Evolutionary conservation across 2,797 vertebrate species (phyloP).

Genomic region (Acanthurus tractus): DNA sequence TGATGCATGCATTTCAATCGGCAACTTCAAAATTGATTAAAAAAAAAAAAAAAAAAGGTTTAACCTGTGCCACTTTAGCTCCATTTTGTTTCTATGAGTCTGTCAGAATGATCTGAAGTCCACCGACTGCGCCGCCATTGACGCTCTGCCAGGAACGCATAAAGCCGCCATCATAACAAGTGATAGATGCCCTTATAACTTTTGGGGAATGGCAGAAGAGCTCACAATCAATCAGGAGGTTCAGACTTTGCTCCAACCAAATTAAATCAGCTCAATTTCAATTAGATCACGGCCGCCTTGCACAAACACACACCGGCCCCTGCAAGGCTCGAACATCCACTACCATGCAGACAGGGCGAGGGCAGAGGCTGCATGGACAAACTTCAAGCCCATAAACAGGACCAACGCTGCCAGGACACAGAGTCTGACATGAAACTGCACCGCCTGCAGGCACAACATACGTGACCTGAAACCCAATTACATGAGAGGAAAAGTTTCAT

Average conservation of each 20-base stretch:
- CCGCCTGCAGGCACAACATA: slow-evolving; percentile 21
- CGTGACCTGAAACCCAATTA: slow-evolving; percentile 25
- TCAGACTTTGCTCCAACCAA: slow-evolving; percentile 68
- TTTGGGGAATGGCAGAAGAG: slow-evolving; percentile 50
- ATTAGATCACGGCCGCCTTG: slow-evolving; percentile 65
- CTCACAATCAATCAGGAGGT: slow-evolving; percentile 66
- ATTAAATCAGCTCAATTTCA: slow-evolving; percentile 78
- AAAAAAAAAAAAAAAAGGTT: slow-evolving; percentile 3
- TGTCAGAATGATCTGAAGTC: slow-evolving; percentile 59
- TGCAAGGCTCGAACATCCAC: slow-evolving; percentile 56
- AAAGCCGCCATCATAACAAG: slow-evolving; percentile 52
- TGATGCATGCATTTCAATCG: slow-evolving; percentile 10
- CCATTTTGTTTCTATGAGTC: slow-evolving; percentile 41
- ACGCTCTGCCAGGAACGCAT: slow-evolving; percentile 55
- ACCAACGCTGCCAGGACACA: slow-evolving; percentile 29
- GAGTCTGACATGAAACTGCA: slow-evolving; percentile 29
- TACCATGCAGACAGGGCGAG: slow-evolving; percentile 40
- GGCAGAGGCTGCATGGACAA: slow-evolving; percentile 50
- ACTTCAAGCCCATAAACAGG: slow-evolving; percentile 57
- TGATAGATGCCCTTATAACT: slow-evolving; percentile 65
- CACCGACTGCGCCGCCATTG: slow-evolving; percentile 26
- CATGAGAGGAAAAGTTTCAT: slow-evolving; percentile 6
- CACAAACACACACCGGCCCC: slow-evolving; percentile 60
- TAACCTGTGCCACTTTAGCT: slow-evolving; percentile 8
- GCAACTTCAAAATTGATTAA: neutral